Evolutionary conservation across 2,797 vertebrate genomes (phyloP).

Genomic region (Dicrostonyx torquatus): DNA sequence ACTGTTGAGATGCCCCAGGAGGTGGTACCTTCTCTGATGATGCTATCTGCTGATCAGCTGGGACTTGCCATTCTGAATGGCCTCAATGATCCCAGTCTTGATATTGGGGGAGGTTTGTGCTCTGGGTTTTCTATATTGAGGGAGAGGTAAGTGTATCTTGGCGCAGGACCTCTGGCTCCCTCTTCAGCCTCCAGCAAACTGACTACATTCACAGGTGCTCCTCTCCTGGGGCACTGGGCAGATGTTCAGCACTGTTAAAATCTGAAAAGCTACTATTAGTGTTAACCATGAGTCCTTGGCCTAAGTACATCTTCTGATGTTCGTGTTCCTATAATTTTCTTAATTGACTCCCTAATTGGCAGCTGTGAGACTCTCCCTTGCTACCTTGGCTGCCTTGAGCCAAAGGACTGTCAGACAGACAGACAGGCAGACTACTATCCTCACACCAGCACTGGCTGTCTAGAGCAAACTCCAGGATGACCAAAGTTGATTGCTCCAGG

Average conservation of each 20-base stretch:
- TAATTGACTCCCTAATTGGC: not conserved
- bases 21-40: not conserved
- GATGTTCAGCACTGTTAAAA: not conserved
- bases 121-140: not conserved
- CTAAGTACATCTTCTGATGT: not conserved
- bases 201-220: not conserved
- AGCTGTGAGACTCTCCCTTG: not conserved
- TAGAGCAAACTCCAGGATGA: not conserved
- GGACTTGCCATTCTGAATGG: not conserved
- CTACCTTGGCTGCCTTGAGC: not conserved
- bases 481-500: too few relatives aligned
- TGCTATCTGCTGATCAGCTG: not conserved
- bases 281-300: not conserved
- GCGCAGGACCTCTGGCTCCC: not conserved
- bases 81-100: not conserved
- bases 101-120: not conserved
- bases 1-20: not conserved
- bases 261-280: not conserved
- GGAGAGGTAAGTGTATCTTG: not conserved
- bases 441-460: not conserved
- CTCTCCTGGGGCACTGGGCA: not conserved
- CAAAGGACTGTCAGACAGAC: not conserved
- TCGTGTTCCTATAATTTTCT: not conserved
- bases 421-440: not conserved
- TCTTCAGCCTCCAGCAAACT: not conserved